Percentiles rank a stretch among this genome's conserved stretches.
phyloP scores from a whole-genome alignment of 1,140 invertebrate species.

The Pteromalus puparum region DNA sequence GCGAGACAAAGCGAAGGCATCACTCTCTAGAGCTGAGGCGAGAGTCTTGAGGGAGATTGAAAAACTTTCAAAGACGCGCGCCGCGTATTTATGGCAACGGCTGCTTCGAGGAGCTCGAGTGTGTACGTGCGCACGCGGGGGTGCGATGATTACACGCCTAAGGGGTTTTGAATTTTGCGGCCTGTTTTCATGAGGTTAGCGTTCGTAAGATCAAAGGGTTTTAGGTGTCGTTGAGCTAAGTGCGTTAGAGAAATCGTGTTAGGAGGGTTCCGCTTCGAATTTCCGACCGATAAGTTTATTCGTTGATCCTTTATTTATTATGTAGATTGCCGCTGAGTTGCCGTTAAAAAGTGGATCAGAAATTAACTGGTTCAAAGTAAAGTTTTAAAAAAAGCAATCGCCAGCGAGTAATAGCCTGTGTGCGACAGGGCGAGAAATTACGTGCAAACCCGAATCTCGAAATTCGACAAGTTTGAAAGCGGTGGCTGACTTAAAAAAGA shows the following conservation, averaged over 20 bases:
- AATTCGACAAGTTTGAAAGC: background rate
- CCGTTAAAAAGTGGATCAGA: background rate
- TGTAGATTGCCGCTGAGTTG: background rate
- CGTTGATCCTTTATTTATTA: background rate
- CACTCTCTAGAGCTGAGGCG: background rate
- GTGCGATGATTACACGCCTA: background rate
- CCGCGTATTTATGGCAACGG: background rate
- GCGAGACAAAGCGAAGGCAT: constrained; percentile 20
- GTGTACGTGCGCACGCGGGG: background rate
- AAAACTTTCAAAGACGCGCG: constrained; percentile 36
- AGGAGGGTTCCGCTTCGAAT: too few relatives aligned
- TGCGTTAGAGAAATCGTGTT: too few relatives aligned
- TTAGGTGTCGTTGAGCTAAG: background rate
- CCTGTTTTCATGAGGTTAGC: background rate
- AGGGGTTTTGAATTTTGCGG: background rate
- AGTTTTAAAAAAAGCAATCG: background rate
- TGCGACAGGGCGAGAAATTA: background rate
- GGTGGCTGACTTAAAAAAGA: background rate
- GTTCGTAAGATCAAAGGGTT: background rate
- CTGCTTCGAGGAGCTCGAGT: background rate
- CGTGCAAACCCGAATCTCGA: background rate
- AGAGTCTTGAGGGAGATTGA: constrained; percentile 29
- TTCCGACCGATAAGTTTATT: background rate
- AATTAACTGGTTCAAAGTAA: background rate
- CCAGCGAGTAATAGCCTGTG: background rate